Percentiles rank a stretch among this genome's conserved stretches.
phyloP scores from a whole-genome alignment of 2,113 vertebrate genomes.

The Amphiprion percula region DNA sequence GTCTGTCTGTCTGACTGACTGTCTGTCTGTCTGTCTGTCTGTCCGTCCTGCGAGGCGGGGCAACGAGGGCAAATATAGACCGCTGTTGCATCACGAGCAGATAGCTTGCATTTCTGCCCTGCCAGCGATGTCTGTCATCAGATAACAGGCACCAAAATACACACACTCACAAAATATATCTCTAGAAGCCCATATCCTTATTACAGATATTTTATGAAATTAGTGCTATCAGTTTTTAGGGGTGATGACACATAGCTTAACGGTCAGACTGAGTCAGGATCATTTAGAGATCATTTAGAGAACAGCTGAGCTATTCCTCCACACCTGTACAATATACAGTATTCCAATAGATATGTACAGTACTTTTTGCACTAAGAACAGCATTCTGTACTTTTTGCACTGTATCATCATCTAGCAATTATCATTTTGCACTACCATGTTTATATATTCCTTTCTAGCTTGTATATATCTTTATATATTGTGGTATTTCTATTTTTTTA shows the following conservation, averaged over 20 bases:
- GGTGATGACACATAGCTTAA: not conserved
- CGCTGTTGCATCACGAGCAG: slow-evolving; percentile 57
- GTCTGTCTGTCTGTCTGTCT: slow-evolving; percentile 35
- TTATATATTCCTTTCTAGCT: no score
- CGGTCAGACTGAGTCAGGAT: not conserved
- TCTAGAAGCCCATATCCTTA: slow-evolving; percentile 16
- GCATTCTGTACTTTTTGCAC: no score
- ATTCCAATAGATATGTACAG: no score
- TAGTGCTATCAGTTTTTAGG: not conserved
- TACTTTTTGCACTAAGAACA: no score
- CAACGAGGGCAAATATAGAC: slow-evolving; percentile 71
- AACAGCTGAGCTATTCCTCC: no score
- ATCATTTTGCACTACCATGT: no score
- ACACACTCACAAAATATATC: slow-evolving; percentile 11
- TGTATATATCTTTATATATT: no score
- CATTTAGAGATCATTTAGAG: not conserved
- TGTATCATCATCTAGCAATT: no score
- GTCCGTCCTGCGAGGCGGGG: slow-evolving; percentile 40
- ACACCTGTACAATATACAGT: no score
- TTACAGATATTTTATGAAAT: slow-evolving; percentile 15
- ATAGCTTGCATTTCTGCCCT: slow-evolving; percentile 73
- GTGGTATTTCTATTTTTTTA: no score
- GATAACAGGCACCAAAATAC: slow-evolving; percentile 69
- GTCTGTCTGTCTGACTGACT: slow-evolving; percentile 43
- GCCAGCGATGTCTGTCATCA: slow-evolving; percentile 67